phyloP scores from a whole-genome alignment of 1,140 invertebrate genomes.

The Eubasilissa regina region DNA sequence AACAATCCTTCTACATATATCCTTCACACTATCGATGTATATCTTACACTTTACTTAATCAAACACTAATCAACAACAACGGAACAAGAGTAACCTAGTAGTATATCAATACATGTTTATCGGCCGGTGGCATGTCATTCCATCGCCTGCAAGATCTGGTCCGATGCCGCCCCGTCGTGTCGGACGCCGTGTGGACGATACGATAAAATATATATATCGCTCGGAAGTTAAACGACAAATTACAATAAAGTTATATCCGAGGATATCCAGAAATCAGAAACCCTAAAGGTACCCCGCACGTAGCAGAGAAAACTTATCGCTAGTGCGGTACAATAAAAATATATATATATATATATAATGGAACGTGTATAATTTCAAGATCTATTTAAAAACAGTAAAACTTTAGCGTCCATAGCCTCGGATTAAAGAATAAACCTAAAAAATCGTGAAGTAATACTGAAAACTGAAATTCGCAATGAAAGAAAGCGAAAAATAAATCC shows the following conservation, averaged over 20 bases:
- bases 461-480: constrained; percentile 12
- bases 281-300: background rate
- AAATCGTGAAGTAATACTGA: constrained; percentile 29
- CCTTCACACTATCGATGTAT: constrained; percentile 26
- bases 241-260: background rate
- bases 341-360: background rate
- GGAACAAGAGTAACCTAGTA: constrained; percentile 34
- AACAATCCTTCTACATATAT: constrained; percentile 12
- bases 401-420: background rate
- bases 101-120: constrained; percentile 22
- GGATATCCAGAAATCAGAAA: background rate
- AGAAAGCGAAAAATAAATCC: background rate
- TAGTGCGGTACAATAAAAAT: no score
- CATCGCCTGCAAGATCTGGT: background rate
- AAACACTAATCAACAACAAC: constrained; percentile 40
- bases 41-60: constrained; percentile 28
- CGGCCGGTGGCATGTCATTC: constrained; percentile 25
- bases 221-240: background rate
- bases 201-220: background rate
- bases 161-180: no score
- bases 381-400: background rate
- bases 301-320: background rate
- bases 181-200: no score
- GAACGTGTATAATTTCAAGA: background rate
- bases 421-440: constrained; percentile 12